Percentiles rank a stretch among this genome's conserved stretches.
These are phyloP conservation scores for Pollenia angustigena DNA, from an alignment of 2,888 invertebrate species.

Conservation along the genomic window DNA sequence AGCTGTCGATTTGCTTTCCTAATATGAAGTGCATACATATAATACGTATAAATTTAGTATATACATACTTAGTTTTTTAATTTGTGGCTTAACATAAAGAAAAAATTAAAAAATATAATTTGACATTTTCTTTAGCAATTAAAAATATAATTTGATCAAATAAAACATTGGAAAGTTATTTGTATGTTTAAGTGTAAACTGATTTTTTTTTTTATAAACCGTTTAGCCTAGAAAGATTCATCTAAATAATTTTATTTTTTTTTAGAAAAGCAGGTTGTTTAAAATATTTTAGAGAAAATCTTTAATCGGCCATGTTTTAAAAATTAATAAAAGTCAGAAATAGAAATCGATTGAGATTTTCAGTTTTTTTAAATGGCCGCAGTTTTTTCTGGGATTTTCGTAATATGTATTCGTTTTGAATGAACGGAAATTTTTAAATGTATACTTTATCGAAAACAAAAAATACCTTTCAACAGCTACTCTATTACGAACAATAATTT, in stretches of 20 bases:
- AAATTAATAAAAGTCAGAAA: too few relatives aligned
- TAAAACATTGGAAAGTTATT: slow-evolving; percentile 27
- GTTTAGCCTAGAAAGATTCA: neutral
- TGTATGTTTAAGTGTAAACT: neutral
- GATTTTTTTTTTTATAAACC: neutral
- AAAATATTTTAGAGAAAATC: too few relatives aligned
- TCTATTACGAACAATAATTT: too few relatives aligned
- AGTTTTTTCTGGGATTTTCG: too few relatives aligned
- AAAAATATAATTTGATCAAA: slow-evolving; percentile 59
- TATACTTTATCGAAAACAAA: too few relatives aligned
- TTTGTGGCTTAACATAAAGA: slow-evolving; percentile 31
- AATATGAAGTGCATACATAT: slow-evolving; percentile 26
- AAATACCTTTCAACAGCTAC: too few relatives aligned
- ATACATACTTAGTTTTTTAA: slow-evolving; percentile 40
- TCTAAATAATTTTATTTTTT: neutral
- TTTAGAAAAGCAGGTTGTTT: neutral
- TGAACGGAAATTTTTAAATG: too few relatives aligned
- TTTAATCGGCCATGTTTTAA: too few relatives aligned
- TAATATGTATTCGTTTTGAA: too few relatives aligned
- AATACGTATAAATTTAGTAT: slow-evolving; percentile 29
- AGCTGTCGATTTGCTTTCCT: slow-evolving; percentile 9
- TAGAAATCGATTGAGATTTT: too few relatives aligned
- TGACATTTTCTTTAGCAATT: slow-evolving; percentile 38
- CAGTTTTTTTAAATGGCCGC: too few relatives aligned
- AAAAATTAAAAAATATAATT: slow-evolving; percentile 20